Evolutionary conservation across 1,140 invertebrate species (phyloP).

Genomic region (Tigriopus japonicus): DNA sequence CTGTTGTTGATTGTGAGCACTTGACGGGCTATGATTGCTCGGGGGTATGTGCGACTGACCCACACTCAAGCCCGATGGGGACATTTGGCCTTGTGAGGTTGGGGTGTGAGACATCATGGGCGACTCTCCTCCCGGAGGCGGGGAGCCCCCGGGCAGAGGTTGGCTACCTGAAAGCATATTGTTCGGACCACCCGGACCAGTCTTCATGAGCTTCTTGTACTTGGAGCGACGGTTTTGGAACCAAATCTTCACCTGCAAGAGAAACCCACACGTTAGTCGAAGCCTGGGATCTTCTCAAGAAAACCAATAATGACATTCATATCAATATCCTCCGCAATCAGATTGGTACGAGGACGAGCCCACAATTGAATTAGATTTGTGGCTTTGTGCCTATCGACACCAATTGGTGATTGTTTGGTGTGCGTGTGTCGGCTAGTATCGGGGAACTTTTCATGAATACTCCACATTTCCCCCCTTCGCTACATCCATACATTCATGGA

Average conservation of each 20-base stretch:
- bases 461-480: too few relatives aligned
- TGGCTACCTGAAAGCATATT: slow-evolving; percentile 1
- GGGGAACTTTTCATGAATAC: too few relatives aligned
- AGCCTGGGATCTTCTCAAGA: too few relatives aligned
- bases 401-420: too few relatives aligned
- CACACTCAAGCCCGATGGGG: not conserved
- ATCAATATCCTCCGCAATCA: too few relatives aligned
- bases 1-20: not conserved
- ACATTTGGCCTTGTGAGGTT: slow-evolving; percentile 2
- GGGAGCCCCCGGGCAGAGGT: not conserved
- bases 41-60: slow-evolving; percentile 3
- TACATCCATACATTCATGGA: too few relatives aligned
- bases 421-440: too few relatives aligned
- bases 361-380: too few relatives aligned
- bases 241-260: slow-evolving; percentile 10
- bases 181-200: not conserved
- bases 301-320: too few relatives aligned
- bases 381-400: too few relatives aligned
- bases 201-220: slow-evolving; percentile 13
- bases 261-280: not conserved
- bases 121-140: not conserved
- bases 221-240: slow-evolving; percentile 10
- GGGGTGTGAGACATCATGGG: not conserved
- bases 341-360: too few relatives aligned
- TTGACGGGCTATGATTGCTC: not conserved